These are phyloP conservation scores for Garra rufa DNA, from an alignment of 2,113 vertebrate genomes.

Conservation along the genomic window DNA sequence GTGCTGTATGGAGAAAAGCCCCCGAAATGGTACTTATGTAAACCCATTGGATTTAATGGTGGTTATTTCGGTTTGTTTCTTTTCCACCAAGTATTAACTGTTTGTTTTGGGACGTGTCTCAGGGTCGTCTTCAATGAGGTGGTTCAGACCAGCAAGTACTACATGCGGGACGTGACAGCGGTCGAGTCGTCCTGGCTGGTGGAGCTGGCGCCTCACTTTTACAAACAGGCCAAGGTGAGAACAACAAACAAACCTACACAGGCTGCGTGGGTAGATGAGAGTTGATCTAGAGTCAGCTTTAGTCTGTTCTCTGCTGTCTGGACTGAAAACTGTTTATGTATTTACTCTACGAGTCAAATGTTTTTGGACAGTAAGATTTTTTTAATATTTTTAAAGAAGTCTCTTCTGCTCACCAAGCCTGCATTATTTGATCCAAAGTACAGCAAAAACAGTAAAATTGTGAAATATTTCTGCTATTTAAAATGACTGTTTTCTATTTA, in stretches of 20 bases:
- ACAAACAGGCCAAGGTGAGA: constrained; percentile 95
- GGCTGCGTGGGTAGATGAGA: background rate
- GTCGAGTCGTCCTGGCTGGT: constrained; percentile 94
- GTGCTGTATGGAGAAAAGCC: constrained; percentile 95
- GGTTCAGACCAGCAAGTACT: constrained; percentile 93
- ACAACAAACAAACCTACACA: no score
- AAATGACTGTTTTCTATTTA: no score
- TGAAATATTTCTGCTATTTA: no score
- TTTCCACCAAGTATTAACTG: background rate
- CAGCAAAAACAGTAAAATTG: no score
- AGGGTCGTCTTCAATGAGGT: constrained; percentile 99
- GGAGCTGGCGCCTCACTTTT: constrained; percentile 96
- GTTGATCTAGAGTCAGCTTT: no score
- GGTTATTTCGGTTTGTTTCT: background rate
- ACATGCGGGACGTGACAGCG: constrained; percentile 96
- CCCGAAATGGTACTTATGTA: constrained; percentile 85
- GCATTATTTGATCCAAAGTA: no score
- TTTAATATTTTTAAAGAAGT: no score
- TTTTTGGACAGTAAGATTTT: no score
- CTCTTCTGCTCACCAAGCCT: no score
- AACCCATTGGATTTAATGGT: background rate
- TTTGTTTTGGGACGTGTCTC: constrained; percentile 24
- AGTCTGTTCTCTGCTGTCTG: no score
- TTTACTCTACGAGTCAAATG: no score
- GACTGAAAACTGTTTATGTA: no score